Conservation (phyloP, 2,888 invertebrate species). For the Drosophila flavopinicola region DNA sequence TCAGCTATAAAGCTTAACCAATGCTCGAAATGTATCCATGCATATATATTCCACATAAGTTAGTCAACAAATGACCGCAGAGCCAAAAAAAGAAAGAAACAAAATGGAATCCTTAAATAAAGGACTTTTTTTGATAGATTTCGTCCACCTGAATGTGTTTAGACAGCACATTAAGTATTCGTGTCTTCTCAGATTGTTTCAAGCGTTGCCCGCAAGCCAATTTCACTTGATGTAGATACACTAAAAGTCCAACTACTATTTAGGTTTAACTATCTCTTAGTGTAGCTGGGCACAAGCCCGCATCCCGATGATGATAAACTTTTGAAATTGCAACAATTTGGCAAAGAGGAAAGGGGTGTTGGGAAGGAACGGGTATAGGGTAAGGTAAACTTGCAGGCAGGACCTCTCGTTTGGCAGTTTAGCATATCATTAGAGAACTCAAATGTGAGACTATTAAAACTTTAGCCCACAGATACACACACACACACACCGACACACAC, state of each 20-base stretch:
- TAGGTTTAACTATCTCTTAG: not conserved
- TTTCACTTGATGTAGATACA: constrained; percentile 7
- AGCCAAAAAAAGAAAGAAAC: not conserved
- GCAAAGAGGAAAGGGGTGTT: not conserved
- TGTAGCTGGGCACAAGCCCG: not conserved
- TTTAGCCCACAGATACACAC: constrained; percentile 42
- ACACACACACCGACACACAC: too few species aligned
- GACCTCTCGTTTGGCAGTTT: constrained; percentile 66
- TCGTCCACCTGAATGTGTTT: not conserved
- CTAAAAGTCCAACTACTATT: constrained; percentile 5
- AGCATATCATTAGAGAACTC: constrained; percentile 74
- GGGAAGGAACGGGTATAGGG: not conserved
- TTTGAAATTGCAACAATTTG: constrained; percentile 49
- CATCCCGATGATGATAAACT: constrained; percentile 32
- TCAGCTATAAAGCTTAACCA: too few species aligned
- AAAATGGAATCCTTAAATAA: not conserved
- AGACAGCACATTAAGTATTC: not conserved
- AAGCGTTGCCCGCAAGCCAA: constrained; percentile 12
- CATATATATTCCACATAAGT: too few species aligned
- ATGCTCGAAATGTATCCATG: too few species aligned
- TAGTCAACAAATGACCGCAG: not conserved
- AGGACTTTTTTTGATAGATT: constrained; percentile 8
- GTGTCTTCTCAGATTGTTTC: constrained; percentile 2
- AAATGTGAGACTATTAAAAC: constrained; percentile 75
- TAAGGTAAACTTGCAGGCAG: constrained; percentile 14